Conservation (phyloP, 2,797 vertebrate genomes). For the Melanotaenia boesemani region DNA sequence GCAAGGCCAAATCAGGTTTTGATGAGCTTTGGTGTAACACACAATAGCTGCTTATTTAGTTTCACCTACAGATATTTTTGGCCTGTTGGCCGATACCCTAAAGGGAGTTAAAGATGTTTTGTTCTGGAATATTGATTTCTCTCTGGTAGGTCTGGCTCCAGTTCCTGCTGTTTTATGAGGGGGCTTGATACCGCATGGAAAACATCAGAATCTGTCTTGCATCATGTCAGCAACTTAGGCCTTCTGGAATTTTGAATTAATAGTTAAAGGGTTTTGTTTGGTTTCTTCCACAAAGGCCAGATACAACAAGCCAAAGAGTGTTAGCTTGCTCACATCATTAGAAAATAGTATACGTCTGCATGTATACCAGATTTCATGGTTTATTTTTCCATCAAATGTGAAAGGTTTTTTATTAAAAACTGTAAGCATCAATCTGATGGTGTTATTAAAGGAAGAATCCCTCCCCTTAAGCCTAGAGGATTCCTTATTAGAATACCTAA, state of each 20-base stretch:
- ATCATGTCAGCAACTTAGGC: conserved; percentile 40
- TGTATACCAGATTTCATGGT: not conserved
- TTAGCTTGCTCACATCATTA: not conserved
- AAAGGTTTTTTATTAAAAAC: not conserved
- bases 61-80: conserved; percentile 62
- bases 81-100: conserved; percentile 53
- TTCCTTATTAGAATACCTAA: no score
- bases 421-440: not conserved
- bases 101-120: conserved; percentile 48
- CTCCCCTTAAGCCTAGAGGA: not conserved
- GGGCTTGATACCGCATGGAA: conserved; percentile 44
- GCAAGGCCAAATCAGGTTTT: conserved; percentile 17
- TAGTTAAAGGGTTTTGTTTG: conserved; percentile 35
- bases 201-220: conserved; percentile 62
- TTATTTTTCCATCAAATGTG: not conserved
- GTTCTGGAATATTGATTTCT: conserved; percentile 68
- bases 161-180: conserved; percentile 46
- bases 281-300: not conserved
- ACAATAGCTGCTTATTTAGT: conserved; percentile 41
- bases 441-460: not conserved
- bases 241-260: conserved; percentile 35
- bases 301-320: not conserved
- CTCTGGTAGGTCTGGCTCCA: conserved; percentile 30
- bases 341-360: not conserved
- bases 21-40: conserved; percentile 27